These are phyloP conservation scores for Cyrtodaria siliqua DNA, from an alignment of 2,888 invertebrate species.

Conservation along the genomic window DNA sequence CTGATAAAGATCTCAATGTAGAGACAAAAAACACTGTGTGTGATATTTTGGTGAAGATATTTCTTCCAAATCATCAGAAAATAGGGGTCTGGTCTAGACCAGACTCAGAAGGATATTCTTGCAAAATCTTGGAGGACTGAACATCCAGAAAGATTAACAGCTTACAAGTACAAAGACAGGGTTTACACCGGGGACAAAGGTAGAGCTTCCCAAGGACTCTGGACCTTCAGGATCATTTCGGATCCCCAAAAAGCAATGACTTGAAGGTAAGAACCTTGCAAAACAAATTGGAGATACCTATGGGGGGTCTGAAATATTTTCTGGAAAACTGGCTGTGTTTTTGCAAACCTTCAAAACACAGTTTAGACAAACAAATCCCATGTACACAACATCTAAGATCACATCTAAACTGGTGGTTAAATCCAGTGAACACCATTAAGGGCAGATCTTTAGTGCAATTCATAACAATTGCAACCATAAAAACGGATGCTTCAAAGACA, in stretches of 20 bases:
- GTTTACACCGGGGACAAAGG: slow-evolving; percentile 10
- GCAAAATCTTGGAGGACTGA: slow-evolving; percentile 15
- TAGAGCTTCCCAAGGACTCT: too few relatives aligned
- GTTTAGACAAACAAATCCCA: background rate
- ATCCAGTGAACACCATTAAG: background rate
- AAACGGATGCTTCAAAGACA: slow-evolving; percentile 26
- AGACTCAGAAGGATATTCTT: slow-evolving; percentile 9
- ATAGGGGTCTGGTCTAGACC: background rate
- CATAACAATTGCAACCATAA: slow-evolving; percentile 6
- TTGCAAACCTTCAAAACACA: background rate
- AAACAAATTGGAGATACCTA: slow-evolving; percentile 36
- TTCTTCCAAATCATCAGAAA: too few relatives aligned
- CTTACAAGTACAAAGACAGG: slow-evolving; percentile 31
- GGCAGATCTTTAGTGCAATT: background rate
- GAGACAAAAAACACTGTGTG: too few relatives aligned
- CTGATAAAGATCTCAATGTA: too few relatives aligned
- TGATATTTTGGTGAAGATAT: too few relatives aligned
- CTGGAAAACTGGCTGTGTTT: slow-evolving; percentile 22
- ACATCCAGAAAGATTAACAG: slow-evolving; percentile 27
- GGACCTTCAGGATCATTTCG: too few relatives aligned
- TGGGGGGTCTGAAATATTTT: slow-evolving; percentile 46
- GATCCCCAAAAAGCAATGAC: background rate
- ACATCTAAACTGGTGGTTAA: slow-evolving; percentile 1
- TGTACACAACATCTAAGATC: background rate
- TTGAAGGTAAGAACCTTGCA: slow-evolving; percentile 9